A percentile compares a stretch with the other conserved stretches of the same genome.
These are phyloP conservation scores for Betta splendens DNA, from an alignment of 2,797 vertebrate species.

Conservation along the genomic window DNA sequence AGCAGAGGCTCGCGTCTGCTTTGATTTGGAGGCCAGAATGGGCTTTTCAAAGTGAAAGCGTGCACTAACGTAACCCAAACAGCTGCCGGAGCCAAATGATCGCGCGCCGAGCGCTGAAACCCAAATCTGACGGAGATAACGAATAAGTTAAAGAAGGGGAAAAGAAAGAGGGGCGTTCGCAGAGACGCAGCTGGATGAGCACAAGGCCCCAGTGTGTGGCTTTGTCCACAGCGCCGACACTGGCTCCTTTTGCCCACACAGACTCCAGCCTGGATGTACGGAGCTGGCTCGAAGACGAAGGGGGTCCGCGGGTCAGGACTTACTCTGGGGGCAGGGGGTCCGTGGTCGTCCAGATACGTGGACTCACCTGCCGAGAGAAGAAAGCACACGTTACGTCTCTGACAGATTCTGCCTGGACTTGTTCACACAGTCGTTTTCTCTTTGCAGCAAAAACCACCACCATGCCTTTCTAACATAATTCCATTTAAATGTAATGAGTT, in stretches of 20 bases:
- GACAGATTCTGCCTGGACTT: too few relatives aligned
- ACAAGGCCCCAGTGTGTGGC: slow-evolving; percentile 74
- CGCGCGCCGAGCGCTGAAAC: slow-evolving; percentile 1
- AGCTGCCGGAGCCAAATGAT: slow-evolving; percentile 24
- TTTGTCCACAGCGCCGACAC: slow-evolving; percentile 62
- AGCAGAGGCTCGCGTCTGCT: slow-evolving; percentile 14
- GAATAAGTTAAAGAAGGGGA: slow-evolving; percentile 48
- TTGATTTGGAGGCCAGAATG: slow-evolving; percentile 23
- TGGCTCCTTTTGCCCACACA: slow-evolving; percentile 66
- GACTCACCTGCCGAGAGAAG: slow-evolving; percentile 87
- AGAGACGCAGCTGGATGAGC: slow-evolving; percentile 73
- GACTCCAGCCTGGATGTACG: slow-evolving; percentile 55
- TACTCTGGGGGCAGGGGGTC: slow-evolving; percentile 87
- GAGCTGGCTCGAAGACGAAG: slow-evolving; percentile 33
- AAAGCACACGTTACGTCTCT: slow-evolving; percentile 28
- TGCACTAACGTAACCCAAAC: slow-evolving; percentile 29
- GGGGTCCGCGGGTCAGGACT: slow-evolving; percentile 69
- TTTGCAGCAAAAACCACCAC: too few relatives aligned
- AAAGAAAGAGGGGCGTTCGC: slow-evolving; percentile 63
- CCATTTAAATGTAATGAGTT: too few relatives aligned
- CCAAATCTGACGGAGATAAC: slow-evolving; percentile 36
- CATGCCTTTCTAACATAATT: too few relatives aligned
- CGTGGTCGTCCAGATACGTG: slow-evolving; percentile 92
- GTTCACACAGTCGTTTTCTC: too few relatives aligned
- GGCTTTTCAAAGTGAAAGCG: slow-evolving; percentile 43